A percentile compares a stretch with the other conserved stretches of the same genome.
Evolutionary conservation across 2,888 invertebrate species (phyloP).

Genomic region (Sericinus montela): DNA sequence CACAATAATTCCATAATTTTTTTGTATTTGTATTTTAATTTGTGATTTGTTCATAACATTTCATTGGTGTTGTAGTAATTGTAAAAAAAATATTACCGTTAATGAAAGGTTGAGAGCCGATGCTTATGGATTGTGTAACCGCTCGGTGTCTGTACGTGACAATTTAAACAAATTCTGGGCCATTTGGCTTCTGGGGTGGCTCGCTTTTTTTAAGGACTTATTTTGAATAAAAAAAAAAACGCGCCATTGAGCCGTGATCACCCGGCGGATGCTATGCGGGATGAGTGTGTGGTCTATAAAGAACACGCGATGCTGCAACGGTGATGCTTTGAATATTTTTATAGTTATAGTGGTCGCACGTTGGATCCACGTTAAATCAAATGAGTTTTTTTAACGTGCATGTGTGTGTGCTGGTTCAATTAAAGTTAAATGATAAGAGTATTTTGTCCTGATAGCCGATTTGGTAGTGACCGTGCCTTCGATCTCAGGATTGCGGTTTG

Average conservation of each 20-base stretch:
- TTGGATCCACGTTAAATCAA: no score
- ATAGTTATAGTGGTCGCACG: neutral
- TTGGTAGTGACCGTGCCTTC: no score
- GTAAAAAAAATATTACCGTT: no score
- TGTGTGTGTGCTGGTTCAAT: no score
- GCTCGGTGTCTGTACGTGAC: constrained; percentile 76
- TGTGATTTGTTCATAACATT: no score
- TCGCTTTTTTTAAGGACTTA: constrained; percentile 62
- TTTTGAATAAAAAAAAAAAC: constrained; percentile 69
- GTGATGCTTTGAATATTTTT: constrained; percentile 12
- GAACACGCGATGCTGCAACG: constrained; percentile 25
- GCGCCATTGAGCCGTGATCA: constrained; percentile 53
- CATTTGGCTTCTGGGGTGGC: constrained; percentile 78
- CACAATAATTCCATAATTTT: no score
- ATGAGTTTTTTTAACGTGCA: no score
- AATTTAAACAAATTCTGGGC: constrained; percentile 80
- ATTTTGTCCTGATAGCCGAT: no score
- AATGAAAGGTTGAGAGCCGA: constrained; percentile 38
- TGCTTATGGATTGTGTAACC: constrained; percentile 65
- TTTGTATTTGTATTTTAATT: no score
- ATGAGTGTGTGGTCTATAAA: constrained; percentile 64
- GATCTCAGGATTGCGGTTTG: no score
- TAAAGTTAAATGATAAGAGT: no score
- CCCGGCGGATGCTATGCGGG: constrained; percentile 64
- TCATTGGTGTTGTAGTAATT: no score